Percentiles rank a stretch among this genome's conserved stretches.
Evolutionary conservation across 2,797 vertebrate species (phyloP).

Genomic region (Ibycter americanus): DNA sequence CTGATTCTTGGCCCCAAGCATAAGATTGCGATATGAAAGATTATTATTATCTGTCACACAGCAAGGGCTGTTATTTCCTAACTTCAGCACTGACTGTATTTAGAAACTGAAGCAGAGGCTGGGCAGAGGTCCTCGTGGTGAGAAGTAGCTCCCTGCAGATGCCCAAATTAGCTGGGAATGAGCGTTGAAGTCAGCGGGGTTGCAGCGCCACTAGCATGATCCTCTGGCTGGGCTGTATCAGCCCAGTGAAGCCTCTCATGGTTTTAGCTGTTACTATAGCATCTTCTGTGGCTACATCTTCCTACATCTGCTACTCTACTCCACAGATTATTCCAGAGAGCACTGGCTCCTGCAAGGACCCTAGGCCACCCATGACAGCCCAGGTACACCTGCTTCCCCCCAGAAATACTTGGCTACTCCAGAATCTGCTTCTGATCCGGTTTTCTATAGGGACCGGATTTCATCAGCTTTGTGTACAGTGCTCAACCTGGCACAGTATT

Average conservation of each 20-base stretch:
- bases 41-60: slow-evolving; percentile 20
- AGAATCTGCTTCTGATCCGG: neutral
- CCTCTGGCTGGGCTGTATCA: neutral
- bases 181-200: neutral
- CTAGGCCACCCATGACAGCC: neutral
- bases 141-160: neutral
- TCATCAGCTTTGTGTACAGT: neutral
- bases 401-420: neutral
- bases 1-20: neutral
- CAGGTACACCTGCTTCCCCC: neutral
- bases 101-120: slow-evolving; percentile 10
- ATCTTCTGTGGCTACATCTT: neutral
- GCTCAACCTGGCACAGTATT: neutral
- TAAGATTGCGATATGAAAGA: neutral
- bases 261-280: neutral
- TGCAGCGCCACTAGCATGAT: neutral
- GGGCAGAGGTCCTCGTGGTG: neutral
- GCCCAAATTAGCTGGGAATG: neutral
- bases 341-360: neutral
- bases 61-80: neutral
- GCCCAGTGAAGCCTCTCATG: neutral
- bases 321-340: neutral
- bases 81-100: neutral
- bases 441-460: neutral
- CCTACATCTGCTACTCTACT: neutral